Conservation (phyloP, 2,113 vertebrate species). For the Engraulis encrasicolus region DNA sequence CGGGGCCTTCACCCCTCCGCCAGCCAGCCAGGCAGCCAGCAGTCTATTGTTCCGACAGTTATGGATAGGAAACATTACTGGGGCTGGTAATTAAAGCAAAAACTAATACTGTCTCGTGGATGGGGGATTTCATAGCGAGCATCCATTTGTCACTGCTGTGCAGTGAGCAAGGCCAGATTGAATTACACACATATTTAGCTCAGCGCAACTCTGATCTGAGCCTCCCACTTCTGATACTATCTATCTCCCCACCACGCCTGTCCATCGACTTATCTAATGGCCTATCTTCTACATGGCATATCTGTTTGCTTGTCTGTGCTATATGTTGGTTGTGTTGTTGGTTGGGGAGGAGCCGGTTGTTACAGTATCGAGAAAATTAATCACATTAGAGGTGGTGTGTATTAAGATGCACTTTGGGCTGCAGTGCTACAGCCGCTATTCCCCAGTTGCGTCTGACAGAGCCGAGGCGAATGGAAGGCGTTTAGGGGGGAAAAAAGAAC, state of each 20-base stretch:
- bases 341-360: too few species aligned
- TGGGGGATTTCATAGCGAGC: slow-evolving; percentile 85
- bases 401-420: slow-evolving; percentile 7
- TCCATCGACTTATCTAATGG: slow-evolving; percentile 22
- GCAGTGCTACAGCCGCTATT: background rate
- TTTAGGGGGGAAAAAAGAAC: background rate
- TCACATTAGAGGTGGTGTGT: slow-evolving; percentile 14
- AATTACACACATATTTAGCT: slow-evolving; percentile 84
- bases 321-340: background rate
- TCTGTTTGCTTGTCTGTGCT: slow-evolving; percentile 14
- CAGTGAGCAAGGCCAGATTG: slow-evolving; percentile 82
- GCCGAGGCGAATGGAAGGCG: background rate
- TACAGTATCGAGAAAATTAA: slow-evolving; percentile 10
- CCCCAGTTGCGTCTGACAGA: background rate
- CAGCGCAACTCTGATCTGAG: slow-evolving; percentile 56
- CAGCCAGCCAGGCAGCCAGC: slow-evolving; percentile 86
- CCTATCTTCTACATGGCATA: slow-evolving; percentile 36
- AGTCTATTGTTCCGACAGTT: slow-evolving; percentile 94
- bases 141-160: slow-evolving; percentile 90
- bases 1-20: slow-evolving; percentile 90
- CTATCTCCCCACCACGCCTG: slow-evolving; percentile 19
- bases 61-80: slow-evolving; percentile 98
- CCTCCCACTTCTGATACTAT: slow-evolving; percentile 14
- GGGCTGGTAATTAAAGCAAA: slow-evolving; percentile 96
- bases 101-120: slow-evolving; percentile 96